Conservation (phyloP, 2,888 invertebrate species). For the Neuroscelio doddi region DNA sequence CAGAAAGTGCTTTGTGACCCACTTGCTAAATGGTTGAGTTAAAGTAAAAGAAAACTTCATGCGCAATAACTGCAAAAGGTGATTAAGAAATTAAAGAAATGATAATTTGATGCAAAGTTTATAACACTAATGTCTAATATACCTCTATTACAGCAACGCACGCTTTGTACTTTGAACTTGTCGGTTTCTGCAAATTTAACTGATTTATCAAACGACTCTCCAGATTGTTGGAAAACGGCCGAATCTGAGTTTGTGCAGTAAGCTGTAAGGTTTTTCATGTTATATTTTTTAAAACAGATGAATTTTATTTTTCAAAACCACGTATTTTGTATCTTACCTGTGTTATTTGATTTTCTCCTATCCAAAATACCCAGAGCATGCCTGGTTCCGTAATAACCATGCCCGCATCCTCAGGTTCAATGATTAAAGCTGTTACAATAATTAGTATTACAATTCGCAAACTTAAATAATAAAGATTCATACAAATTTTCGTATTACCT, state of each 20-base stretch:
- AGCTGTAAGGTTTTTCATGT: conserved; percentile 6
- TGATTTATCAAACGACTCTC: conserved; percentile 11
- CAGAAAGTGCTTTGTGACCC: conserved; percentile 56
- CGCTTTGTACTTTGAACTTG: conserved; percentile 14
- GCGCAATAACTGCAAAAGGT: conserved; percentile 49
- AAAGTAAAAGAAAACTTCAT: conserved; percentile 44
- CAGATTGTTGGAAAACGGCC: conserved; percentile 18
- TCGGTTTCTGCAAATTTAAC: conserved; percentile 1
- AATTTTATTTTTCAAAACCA: not conserved
- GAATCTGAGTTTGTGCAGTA: conserved; percentile 12
- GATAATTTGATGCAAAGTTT: not conserved
- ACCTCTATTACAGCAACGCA: conserved; percentile 15
- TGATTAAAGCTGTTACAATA: conserved; percentile 5
- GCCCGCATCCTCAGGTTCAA: conserved; percentile 28
- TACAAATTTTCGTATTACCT: conserved; percentile 49
- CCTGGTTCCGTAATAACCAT: conserved; percentile 13
- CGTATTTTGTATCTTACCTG: conserved; percentile 15
- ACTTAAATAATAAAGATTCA: not conserved
- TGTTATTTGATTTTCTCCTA: conserved; percentile 30
- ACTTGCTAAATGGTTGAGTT: conserved; percentile 57
- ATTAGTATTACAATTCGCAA: too few relatives aligned
- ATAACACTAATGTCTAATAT: not conserved
- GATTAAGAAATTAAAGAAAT: not conserved
- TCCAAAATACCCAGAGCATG: conserved; percentile 25
- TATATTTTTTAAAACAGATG: not conserved